Base-by-base conservation (phyloP, 2,797 vertebrate genomes). In the Lemur catta region DNA sequence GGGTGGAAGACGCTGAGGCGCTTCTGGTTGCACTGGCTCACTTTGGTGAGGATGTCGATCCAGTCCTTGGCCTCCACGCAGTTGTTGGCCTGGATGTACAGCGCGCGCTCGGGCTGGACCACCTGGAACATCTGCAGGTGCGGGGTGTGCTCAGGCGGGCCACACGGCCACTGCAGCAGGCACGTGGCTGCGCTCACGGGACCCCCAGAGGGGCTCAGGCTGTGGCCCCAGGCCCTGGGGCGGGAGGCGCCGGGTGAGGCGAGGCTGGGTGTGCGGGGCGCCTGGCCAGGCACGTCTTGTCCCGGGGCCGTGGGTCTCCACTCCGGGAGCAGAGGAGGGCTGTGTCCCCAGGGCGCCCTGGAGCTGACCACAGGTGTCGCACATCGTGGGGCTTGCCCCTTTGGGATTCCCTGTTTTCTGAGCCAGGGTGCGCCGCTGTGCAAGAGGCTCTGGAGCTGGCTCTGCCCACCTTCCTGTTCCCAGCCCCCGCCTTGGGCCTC, bases 21-120 rank as follows among this genome's bases (percentile, higher is more conserved):
- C 97, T 99, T 99, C 98, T 99, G 99, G 99, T 99, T 99, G 98
- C 99, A 99, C 96, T 99, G 99, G 98, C 99, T 99, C 94, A 99
- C 99, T 99, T 99, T 99, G 98, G 99, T 99, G 95, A 99, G 99
- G 98, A 99, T 99, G 98, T 99, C 99, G 28, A 99, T 99, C 99
- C 99, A 99, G 98, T 99, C 99, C 35, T 99, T 99, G 0, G 99
- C 99, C 98, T 99, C 99, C n/a, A 99, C 99, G 4, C 99, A 99
- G 97, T 99, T 99, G 98, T 99, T 99, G 98, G 99, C 99, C 98
- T 99, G 99, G 97, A 99, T 99, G 98, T 99, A 99, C 46, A 99
- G 98, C 0, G 99, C 99, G 35, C 99, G 99, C 98, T 99, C 99
- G 2, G 99, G 99, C 98, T 99, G 99, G 96, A 99, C 99, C 26